phyloP scores from a whole-genome alignment of 2,888 invertebrate genomes.

The Drosophila paranaensis region DNA sequence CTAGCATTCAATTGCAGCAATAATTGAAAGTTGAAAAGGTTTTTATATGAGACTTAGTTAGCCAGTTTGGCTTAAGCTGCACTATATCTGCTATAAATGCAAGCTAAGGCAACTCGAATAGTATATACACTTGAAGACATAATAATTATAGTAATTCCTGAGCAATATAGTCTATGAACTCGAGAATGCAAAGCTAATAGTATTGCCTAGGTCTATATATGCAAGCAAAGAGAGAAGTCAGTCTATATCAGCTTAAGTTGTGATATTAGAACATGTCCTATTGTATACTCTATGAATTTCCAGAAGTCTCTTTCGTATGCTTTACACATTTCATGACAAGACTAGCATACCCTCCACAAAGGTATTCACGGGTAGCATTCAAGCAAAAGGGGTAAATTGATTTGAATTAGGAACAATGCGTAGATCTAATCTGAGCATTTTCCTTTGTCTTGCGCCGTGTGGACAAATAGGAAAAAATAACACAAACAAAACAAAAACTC shows the following conservation, averaged over 20 bases:
- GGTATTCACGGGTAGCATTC: not conserved
- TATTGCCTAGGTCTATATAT: too few relatives aligned
- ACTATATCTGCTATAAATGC: not conserved
- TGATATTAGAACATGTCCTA: too few relatives aligned
- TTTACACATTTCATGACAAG: not conserved
- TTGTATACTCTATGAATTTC: too few relatives aligned
- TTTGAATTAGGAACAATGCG: conserved; percentile 45
- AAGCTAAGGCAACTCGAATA: not conserved
- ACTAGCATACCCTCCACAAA: not conserved
- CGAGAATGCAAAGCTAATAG: too few relatives aligned
- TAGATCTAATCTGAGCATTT: conserved; percentile 53
- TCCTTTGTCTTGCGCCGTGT: conserved; percentile 29
- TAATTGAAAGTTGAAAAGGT: not conserved
- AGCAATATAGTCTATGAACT: too few relatives aligned
- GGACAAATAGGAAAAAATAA: conserved; percentile 5
- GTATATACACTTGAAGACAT: not conserved
- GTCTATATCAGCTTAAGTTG: too few relatives aligned
- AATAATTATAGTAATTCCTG: too few relatives aligned
- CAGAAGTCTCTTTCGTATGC: not conserved
- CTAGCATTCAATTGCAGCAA: conserved; percentile 3
- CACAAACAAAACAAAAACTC: not conserved
- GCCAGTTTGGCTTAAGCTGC: not conserved
- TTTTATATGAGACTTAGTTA: not conserved
- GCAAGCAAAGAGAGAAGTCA: not conserved
- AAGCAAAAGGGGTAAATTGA: conserved; percentile 15